phyloP scores from a whole-genome alignment of 1,140 invertebrate genomes.

The Achatina immaculata region DNA sequence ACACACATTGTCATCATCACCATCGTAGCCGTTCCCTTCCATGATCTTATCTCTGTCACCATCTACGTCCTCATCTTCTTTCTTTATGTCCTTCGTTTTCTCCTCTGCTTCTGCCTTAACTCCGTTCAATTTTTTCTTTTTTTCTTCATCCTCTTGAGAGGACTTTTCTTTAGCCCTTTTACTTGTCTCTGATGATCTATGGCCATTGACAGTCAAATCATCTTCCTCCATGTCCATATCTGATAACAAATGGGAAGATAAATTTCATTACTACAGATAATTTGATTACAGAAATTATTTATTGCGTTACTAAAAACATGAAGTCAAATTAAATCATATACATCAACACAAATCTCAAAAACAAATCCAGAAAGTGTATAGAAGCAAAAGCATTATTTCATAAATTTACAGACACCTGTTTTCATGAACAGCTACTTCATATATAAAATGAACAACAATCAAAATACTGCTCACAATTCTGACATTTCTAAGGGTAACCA shows the following conservation, averaged over 20 bases:
- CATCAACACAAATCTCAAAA: too few relatives aligned
- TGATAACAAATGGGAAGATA: conserved; percentile 16
- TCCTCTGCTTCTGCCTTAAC: conserved; percentile 26
- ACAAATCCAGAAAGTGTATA: too few relatives aligned
- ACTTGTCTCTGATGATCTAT: conserved; percentile 43
- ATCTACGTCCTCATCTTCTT: conserved; percentile 21
- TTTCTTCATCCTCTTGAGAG: conserved; percentile 2
- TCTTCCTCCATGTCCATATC: conserved; percentile 56
- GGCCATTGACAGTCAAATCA: conserved; percentile 38
- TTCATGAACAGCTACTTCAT: too few relatives aligned
- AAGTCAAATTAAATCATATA: too few relatives aligned
- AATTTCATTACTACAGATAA: too few relatives aligned
- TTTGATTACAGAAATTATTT: too few relatives aligned
- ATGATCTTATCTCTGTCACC: neutral
- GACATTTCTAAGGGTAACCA: too few relatives aligned
- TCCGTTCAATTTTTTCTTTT: conserved; percentile 45
- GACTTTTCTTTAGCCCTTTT: conserved; percentile 47
- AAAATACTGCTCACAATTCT: too few relatives aligned
- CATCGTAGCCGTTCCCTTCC: conserved; percentile 13
- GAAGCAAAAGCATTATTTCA: too few relatives aligned
- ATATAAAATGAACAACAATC: too few relatives aligned
- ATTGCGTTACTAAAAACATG: too few relatives aligned
- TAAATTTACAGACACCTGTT: too few relatives aligned
- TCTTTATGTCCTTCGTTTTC: conserved; percentile 1
- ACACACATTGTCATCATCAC: conserved; percentile 50